Conservation (phyloP, 2,888 invertebrate genomes). For the Drosophila mayaguana region DNA sequence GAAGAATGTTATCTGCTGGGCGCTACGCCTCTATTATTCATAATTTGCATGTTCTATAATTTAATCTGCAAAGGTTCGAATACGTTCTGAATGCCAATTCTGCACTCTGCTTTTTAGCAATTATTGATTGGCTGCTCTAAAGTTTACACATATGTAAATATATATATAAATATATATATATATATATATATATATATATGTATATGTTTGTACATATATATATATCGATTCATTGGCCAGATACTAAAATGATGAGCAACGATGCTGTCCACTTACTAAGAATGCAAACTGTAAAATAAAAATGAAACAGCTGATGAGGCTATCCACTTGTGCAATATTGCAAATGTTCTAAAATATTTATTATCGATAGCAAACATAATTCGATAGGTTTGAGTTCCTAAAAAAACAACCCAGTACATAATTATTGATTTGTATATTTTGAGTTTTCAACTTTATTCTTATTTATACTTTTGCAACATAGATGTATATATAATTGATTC, state of each 20-base stretch:
- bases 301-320: conserved; percentile 41
- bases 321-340: conserved; percentile 37
- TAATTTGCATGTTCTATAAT: conserved; percentile 61
- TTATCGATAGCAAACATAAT: conserved; percentile 29
- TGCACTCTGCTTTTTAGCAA: conserved; percentile 38
- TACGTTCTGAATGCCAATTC: conserved; percentile 23
- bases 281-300: conserved; percentile 21
- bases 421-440: neutral
- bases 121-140: conserved; percentile 62
- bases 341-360: conserved; percentile 24
- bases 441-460: conserved; percentile 45
- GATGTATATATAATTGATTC: neutral
- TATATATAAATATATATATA: conserved; percentile 8
- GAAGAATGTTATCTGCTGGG: conserved; percentile 63
- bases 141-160: conserved; percentile 25
- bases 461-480: conserved; percentile 16
- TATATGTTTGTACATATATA: conserved; percentile 7
- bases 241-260: conserved; percentile 57
- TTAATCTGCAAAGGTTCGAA: conserved; percentile 40
- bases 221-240: conserved; percentile 46
- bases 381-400: conserved; percentile 16
- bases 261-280: conserved; percentile 40
- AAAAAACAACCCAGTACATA: neutral
- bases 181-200: conserved; percentile 22
- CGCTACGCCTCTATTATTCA: conserved; percentile 40